Evolutionary conservation across 2,888 invertebrate genomes (phyloP).

Genomic region (Phania funesta): DNA sequence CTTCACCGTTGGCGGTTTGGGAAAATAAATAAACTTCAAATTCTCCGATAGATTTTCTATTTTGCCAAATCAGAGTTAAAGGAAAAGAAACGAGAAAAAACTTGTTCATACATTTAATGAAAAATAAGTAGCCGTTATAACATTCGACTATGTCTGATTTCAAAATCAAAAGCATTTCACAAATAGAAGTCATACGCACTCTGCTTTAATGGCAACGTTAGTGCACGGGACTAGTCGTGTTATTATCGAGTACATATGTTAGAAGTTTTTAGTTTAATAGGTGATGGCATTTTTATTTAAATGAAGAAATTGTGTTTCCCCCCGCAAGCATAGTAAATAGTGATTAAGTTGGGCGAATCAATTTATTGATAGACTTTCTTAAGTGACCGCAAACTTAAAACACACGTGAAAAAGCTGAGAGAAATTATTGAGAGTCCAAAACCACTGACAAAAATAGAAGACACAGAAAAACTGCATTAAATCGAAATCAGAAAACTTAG

Average conservation of each 20-base stretch:
- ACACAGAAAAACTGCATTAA: no score
- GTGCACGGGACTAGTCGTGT: not conserved
- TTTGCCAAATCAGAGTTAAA: not conserved
- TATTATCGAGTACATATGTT: not conserved
- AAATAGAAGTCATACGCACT: constrained; percentile 55
- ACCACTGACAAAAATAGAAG: not conserved
- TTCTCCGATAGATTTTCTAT: not conserved
- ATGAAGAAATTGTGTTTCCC: constrained; percentile 10
- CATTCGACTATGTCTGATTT: constrained; percentile 46
- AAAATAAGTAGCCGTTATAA: constrained; percentile 31
- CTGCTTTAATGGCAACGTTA: constrained; percentile 21
- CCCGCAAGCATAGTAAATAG: not conserved
- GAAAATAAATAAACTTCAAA: constrained; percentile 16
- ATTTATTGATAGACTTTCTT: constrained; percentile 8
- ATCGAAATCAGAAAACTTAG: no score
- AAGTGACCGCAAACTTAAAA: not conserved
- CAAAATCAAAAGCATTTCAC: constrained; percentile 46
- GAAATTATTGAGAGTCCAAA: not conserved
- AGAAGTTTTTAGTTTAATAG: not conserved
- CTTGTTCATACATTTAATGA: constrained; percentile 32
- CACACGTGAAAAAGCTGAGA: not conserved
- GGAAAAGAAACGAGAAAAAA: not conserved
- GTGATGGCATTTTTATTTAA: constrained; percentile 21
- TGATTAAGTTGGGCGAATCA: not conserved
- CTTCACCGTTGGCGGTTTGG: not conserved